Evolutionary conservation across 1,140 invertebrate species (phyloP).

Genomic region (Microplitis mediator): DNA sequence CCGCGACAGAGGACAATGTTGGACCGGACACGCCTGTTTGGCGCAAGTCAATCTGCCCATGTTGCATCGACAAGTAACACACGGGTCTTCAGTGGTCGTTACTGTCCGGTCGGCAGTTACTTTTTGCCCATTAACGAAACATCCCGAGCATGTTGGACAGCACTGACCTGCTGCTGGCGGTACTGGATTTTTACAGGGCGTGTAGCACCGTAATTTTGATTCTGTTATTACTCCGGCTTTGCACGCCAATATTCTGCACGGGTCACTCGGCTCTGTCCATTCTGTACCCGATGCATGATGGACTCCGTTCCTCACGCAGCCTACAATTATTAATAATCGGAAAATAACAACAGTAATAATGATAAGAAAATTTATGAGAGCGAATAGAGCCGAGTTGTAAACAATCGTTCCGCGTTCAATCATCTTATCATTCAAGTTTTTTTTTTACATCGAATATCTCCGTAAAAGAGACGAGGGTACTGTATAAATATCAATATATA

Average conservation of each 20-base stretch:
- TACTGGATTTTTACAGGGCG: slow-evolving; percentile 75
- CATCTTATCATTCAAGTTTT: too few species aligned
- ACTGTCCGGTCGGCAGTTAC: slow-evolving; percentile 77
- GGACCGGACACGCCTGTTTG: slow-evolving; percentile 83
- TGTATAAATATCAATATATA: too few species aligned
- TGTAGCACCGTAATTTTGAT: slow-evolving; percentile 78
- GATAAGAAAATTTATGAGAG: too few species aligned
- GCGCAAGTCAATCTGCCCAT: slow-evolving; percentile 77
- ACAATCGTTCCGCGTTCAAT: too few species aligned
- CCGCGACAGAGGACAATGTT: slow-evolving; percentile 74
- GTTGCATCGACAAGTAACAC: slow-evolving; percentile 82
- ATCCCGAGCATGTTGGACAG: slow-evolving; percentile 83
- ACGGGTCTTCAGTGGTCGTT: slow-evolving; percentile 81
- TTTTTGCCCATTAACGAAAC: slow-evolving; percentile 73
- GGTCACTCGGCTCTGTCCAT: slow-evolving; percentile 74
- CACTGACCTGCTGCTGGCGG: slow-evolving; percentile 77
- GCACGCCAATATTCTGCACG: slow-evolving; percentile 75
- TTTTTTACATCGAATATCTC: too few species aligned
- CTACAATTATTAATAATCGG: slow-evolving; percentile 54
- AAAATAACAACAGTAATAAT: too few species aligned
- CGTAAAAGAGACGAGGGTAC: too few species aligned
- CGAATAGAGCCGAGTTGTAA: too few species aligned
- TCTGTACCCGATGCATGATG: slow-evolving; percentile 76
- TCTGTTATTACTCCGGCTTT: slow-evolving; percentile 84
- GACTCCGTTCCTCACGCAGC: slow-evolving; percentile 76